These are phyloP conservation scores for Cheilosia variabilis DNA, from an alignment of 2,888 invertebrate genomes.

Conservation along the genomic window DNA sequence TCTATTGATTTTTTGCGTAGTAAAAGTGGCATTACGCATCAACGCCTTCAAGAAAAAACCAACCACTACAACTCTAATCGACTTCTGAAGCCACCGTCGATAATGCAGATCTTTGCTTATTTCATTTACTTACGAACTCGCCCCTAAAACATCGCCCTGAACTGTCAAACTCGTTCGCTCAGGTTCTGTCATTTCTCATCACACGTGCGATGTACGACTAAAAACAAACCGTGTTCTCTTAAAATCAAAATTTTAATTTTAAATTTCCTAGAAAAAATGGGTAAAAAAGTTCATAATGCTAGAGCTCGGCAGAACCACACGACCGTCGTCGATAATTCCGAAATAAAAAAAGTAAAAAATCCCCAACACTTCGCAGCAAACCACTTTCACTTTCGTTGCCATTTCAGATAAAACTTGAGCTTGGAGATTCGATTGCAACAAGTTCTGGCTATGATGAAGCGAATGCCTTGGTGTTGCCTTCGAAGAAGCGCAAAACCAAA, in stretches of 20 bases:
- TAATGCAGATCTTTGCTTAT: constrained; percentile 7
- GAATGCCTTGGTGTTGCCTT: constrained; percentile 92
- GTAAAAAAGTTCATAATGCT: constrained; percentile 90
- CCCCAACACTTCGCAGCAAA: neutral
- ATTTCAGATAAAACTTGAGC: constrained; percentile 88
- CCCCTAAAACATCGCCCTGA: constrained; percentile 23
- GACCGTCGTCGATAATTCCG: constrained; percentile 88
- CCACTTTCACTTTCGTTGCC: neutral
- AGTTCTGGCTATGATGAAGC: constrained; percentile 88
- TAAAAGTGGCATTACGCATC: no score
- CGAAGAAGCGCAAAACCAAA: constrained; percentile 91
- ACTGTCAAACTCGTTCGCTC: constrained; percentile 37
- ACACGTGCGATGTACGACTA: constrained; percentile 58
- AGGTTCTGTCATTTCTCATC: neutral
- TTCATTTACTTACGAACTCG: constrained; percentile 7
- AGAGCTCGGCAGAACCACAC: constrained; percentile 89
- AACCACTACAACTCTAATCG: no score
- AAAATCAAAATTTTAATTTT: constrained; percentile 12
- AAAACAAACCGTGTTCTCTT: constrained; percentile 45
- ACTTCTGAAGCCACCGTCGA: constrained; percentile 1
- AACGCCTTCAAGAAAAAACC: no score
- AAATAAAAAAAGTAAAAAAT: constrained; percentile 87
- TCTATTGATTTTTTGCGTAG: no score
- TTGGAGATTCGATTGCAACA: constrained; percentile 84
- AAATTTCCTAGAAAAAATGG: constrained; percentile 84